phyloP scores from a whole-genome alignment of 2,888 invertebrate species.

The Trisateles emortualis region DNA sequence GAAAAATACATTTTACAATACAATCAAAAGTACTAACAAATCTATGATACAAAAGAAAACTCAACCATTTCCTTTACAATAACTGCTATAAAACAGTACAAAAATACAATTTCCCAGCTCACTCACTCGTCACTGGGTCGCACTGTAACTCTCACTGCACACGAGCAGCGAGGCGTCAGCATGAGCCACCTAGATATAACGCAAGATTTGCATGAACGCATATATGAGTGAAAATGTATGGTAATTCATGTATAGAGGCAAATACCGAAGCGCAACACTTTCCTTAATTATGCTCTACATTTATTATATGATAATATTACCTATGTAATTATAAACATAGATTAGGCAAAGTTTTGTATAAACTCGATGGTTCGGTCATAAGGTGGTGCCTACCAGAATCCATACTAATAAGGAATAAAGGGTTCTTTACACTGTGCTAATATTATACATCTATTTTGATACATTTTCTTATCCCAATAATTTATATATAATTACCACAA shows the following conservation, averaged over 20 bases:
- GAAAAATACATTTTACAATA: no score
- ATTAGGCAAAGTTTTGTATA: no score
- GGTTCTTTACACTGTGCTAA: no score
- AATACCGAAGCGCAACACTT: conserved; percentile 51
- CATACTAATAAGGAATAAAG: no score
- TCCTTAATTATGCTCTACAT: conserved; percentile 21
- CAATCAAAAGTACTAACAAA: no score
- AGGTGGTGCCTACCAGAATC: no score
- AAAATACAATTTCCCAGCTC: conserved; percentile 30
- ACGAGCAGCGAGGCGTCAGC: conserved; percentile 53
- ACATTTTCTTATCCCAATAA: no score
- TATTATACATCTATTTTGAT: no score
- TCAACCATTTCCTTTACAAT: no score
- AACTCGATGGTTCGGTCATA: neutral
- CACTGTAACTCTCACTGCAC: conserved; percentile 79
- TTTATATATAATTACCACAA: no score
- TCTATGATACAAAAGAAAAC: no score
- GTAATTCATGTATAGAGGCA: conserved; percentile 50
- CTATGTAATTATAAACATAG: neutral
- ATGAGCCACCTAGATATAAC: conserved; percentile 33
- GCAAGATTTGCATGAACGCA: conserved; percentile 46
- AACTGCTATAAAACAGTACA: neutral
- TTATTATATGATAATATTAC: neutral
- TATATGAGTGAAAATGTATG: conserved; percentile 51
- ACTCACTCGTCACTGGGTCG: conserved; percentile 64